Evolutionary conservation across 2,888 invertebrate genomes (phyloP).

Genomic region (Drosophila lacicola): DNA sequence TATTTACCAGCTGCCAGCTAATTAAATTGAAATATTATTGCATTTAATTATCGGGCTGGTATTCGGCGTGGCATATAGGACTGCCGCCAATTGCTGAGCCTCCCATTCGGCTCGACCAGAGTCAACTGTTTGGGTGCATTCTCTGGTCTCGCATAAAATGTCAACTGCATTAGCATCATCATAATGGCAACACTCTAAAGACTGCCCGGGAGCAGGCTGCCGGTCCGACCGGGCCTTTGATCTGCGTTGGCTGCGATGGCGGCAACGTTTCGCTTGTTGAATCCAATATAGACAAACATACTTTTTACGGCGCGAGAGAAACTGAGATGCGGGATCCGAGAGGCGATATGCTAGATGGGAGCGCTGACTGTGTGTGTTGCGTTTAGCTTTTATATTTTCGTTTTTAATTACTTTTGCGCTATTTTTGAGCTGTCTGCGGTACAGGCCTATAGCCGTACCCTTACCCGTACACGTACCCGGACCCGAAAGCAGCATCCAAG

Average conservation of each 20-base stretch:
- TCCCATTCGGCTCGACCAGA: slow-evolving; percentile 16
- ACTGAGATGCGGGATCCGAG: slow-evolving; percentile 14
- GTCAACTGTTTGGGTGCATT: slow-evolving; percentile 37
- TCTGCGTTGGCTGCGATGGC: slow-evolving; percentile 44
- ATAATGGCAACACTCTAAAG: slow-evolving; percentile 69
- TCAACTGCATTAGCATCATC: slow-evolving; percentile 79
- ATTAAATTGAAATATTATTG: slow-evolving; percentile 79
- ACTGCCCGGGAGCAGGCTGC: slow-evolving; percentile 41
- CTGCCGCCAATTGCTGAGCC: slow-evolving; percentile 30
- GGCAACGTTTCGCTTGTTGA: slow-evolving; percentile 74
- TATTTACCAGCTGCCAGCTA: slow-evolving; percentile 69
- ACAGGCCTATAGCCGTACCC: slow-evolving; percentile 20
- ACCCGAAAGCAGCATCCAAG: slow-evolving; percentile 28
- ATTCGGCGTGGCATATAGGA: slow-evolving; percentile 16
- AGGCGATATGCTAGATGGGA: slow-evolving; percentile 13
- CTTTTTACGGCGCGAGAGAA: slow-evolving; percentile 57
- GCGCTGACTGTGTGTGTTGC: slow-evolving; percentile 39
- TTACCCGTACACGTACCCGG: slow-evolving; percentile 3
- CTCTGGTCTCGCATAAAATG: slow-evolving; percentile 70
- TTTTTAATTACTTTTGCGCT: slow-evolving; percentile 82
- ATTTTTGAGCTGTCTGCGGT: slow-evolving; percentile 72
- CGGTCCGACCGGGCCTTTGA: slow-evolving; percentile 53
- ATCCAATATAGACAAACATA: slow-evolving; percentile 75
- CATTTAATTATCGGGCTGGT: slow-evolving; percentile 64
- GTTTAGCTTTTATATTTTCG: slow-evolving; percentile 69